Evolutionary conservation across 2,797 vertebrate species (phyloP), one percentile per base, ranked within the genome.

Genomic region (Pseudochirops cupreus): DNA sequence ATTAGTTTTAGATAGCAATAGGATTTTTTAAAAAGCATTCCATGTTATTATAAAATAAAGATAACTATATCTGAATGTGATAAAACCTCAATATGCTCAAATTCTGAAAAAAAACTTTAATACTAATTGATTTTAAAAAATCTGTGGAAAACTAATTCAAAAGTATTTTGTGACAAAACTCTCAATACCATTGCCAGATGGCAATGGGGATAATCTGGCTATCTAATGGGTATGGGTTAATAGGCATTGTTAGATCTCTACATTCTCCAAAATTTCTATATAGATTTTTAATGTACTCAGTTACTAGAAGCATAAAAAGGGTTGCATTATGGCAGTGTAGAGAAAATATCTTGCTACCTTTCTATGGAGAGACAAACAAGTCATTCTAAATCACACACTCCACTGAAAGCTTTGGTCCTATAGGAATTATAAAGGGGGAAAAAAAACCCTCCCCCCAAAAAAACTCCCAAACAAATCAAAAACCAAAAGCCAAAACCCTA

Each of bases 321-420:
- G 90, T 2, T 82, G 26, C 52, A 97, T 93, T 67, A 52, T 6
- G 52, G 92, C 56, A 94, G 59, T 54, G 95, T 92, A 94, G 96
- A 97, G 92, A 26, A 28, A 93, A 21, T 29, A 90, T 91, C 94
- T 91, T 12, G 56, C 59, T 31, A 91, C 46, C 91, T 56, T 74
- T 92, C 93, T 56, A 82, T 82, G 91, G 89, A 93, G 91, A 82
- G 92, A 95, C 24, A 93, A 94, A 94, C 21, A 56, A 94, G 6
- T 95, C 59, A 59, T 96, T 97, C 94, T 95, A 96, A 95, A 57
- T 74, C 31, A 92, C 54, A 12, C 97, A 93, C 3, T 16, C n/a
- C 74, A 95, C 53, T 91, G 33, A 95, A 91, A 92, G 92, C 62
- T 97, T 93, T 93, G 93, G 31, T 94, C 74, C 92, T 95, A 16